phyloP scores from a whole-genome alignment of 2,888 invertebrate species.

The Strigamia maritima region DNA sequence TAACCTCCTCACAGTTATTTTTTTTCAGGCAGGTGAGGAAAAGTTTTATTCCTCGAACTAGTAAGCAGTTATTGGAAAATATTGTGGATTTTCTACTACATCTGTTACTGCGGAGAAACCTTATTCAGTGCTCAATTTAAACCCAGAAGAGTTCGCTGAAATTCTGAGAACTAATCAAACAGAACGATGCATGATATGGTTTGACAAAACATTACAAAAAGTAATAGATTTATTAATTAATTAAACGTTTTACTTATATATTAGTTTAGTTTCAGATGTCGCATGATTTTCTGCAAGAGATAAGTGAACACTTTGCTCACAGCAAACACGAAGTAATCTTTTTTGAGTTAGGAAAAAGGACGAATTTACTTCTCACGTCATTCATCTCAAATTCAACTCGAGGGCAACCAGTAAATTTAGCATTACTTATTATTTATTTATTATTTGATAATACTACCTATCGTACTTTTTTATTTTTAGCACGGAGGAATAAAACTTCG shows the following conservation, averaged over 20 bases:
- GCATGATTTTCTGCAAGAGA: background rate
- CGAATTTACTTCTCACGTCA: slow-evolving; percentile 45
- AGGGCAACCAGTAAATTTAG: slow-evolving; percentile 48
- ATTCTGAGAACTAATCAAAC: background rate
- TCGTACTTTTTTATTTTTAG: slow-evolving; percentile 44
- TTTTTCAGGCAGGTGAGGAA: background rate
- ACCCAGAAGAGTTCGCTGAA: background rate
- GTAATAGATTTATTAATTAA: background rate
- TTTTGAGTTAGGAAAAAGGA: slow-evolving; percentile 45
- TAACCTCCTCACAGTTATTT: background rate
- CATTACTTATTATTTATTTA: too few relatives aligned
- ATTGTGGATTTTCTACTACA: background rate
- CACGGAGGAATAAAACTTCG: slow-evolving; percentile 46
- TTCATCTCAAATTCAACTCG: slow-evolving; percentile 47
- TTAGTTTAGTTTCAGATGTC: background rate
- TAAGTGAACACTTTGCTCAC: background rate
- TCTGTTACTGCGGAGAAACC: background rate
- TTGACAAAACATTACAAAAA: background rate
- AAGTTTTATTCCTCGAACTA: background rate
- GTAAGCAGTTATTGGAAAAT: background rate
- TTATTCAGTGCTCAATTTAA: background rate
- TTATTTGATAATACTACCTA: too few relatives aligned
- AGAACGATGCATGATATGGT: background rate
- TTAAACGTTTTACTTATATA: background rate
- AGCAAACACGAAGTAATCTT: slow-evolving; percentile 47